Conservation (phyloP, 2,797 vertebrate genomes). For the Hybognathus amarus region DNA sequence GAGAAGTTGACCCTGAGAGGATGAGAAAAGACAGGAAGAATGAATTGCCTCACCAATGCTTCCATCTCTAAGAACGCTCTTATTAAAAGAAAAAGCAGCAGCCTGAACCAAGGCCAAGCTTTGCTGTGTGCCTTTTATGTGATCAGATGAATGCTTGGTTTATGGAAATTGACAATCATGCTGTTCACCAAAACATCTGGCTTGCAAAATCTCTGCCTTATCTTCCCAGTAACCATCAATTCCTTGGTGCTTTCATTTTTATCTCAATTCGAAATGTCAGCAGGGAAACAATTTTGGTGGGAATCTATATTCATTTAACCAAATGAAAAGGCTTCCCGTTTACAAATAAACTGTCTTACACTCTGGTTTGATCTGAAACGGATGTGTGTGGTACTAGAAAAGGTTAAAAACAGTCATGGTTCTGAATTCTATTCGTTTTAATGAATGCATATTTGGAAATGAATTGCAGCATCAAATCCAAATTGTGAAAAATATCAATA, state of each 20-base stretch:
- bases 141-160: not conserved
- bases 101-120: conserved; percentile 37
- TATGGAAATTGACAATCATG: conserved; percentile 28
- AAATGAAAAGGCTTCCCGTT: conserved; percentile 3
- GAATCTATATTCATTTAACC: conserved; percentile 36
- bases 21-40: conserved; percentile 22
- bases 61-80: conserved; percentile 11
- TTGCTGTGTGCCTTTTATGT: conserved; percentile 15
- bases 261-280: conserved; percentile 18
- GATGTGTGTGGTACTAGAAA: conserved; percentile 2
- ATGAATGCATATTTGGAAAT: not conserved
- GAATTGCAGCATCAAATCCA: not conserved
- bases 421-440: not conserved
- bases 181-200: conserved; percentile 3
- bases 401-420: not conserved
- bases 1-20: conserved; percentile 19
- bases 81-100: not conserved
- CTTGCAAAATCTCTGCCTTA: not conserved
- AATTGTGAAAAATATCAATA: not conserved
- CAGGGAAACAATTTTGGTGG: conserved; percentile 6
- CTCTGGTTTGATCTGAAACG: conserved; percentile 5
- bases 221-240: not conserved
- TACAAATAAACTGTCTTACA: conserved; percentile 21
- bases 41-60: not conserved
- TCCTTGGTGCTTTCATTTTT: conserved; percentile 5